Conservation (phyloP, 2,113 vertebrate species). For the Potamarius usumacintae region DNA sequence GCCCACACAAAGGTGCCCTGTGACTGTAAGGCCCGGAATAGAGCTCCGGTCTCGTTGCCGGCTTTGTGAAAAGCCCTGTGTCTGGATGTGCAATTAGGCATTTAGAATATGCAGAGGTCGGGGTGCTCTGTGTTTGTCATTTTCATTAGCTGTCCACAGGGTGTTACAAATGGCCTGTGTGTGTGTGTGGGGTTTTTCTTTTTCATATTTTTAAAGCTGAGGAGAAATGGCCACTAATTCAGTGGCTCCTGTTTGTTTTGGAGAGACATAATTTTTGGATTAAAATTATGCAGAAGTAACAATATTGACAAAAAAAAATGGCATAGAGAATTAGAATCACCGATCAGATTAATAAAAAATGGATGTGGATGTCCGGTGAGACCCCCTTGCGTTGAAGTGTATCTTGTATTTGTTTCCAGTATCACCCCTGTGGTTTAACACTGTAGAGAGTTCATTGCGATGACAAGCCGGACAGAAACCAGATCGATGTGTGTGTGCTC, state of each 20-base stretch:
- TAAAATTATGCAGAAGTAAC: not conserved
- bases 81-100: conserved; percentile 52
- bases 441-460: conserved; percentile 56
- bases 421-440: conserved; percentile 57
- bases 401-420: conserved; percentile 54
- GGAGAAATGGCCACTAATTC: not conserved
- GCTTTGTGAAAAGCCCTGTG: conserved; percentile 39
- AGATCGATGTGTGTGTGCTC: conserved; percentile 46
- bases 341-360: conserved; percentile 30
- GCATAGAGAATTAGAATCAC: not conserved
- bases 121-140: conserved; percentile 35
- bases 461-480: conserved; percentile 55
- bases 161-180: conserved; percentile 43
- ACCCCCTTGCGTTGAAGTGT: conserved; percentile 44
- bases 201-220: not conserved
- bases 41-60: conserved; percentile 16
- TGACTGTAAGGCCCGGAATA: conserved; percentile 44
- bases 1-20: conserved; percentile 40
- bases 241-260: not conserved
- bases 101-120: conserved; percentile 46
- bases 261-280: not conserved
- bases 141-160: conserved; percentile 44
- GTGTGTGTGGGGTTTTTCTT: not conserved
- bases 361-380: conserved; percentile 24
- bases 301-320: conserved; percentile 2